These are phyloP conservation scores for Hymenochirus boettgeri DNA, from an alignment of 2,113 vertebrate genomes.

Conservation along the genomic window DNA sequence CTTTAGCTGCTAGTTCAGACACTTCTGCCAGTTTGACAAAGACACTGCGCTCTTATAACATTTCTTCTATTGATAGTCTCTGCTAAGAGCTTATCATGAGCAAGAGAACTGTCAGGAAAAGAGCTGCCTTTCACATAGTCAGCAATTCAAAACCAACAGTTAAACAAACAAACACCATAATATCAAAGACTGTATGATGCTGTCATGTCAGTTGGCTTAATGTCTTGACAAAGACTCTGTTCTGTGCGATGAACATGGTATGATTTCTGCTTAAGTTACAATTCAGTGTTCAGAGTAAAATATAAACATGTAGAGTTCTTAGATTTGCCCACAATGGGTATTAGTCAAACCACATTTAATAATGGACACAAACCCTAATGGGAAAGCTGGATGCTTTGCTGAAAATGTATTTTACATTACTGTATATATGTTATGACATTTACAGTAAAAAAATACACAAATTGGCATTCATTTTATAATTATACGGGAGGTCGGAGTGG, in stretches of 20 bases:
- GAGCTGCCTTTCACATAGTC: slow-evolving; percentile 12
- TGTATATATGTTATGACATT: too few relatives aligned
- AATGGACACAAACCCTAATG: too few relatives aligned
- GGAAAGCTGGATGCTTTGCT: too few relatives aligned
- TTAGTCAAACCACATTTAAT: too few relatives aligned
- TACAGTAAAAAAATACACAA: too few relatives aligned
- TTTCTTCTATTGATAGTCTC: slow-evolving; percentile 16
- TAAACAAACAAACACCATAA: not conserved
- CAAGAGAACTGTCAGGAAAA: not conserved
- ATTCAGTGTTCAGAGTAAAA: too few relatives aligned
- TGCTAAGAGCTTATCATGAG: slow-evolving; percentile 10
- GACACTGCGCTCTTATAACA: slow-evolving; percentile 8
- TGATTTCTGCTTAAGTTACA: too few relatives aligned
- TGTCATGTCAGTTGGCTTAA: not conserved
- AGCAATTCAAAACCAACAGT: slow-evolving; percentile 9
- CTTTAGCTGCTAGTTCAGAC: slow-evolving; percentile 20
- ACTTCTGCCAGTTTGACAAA: slow-evolving; percentile 18
- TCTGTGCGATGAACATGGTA: not conserved
- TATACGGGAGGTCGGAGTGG: too few relatives aligned
- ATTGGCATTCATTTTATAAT: too few relatives aligned
- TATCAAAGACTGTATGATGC: not conserved
- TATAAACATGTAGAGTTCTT: too few relatives aligned
- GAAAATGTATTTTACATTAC: too few relatives aligned
- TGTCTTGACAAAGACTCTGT: not conserved
- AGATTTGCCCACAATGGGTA: too few relatives aligned